These are phyloP conservation scores for Aphaenogaster floridana DNA, from an alignment of 1,140 invertebrate species.

Conservation along the genomic window DNA sequence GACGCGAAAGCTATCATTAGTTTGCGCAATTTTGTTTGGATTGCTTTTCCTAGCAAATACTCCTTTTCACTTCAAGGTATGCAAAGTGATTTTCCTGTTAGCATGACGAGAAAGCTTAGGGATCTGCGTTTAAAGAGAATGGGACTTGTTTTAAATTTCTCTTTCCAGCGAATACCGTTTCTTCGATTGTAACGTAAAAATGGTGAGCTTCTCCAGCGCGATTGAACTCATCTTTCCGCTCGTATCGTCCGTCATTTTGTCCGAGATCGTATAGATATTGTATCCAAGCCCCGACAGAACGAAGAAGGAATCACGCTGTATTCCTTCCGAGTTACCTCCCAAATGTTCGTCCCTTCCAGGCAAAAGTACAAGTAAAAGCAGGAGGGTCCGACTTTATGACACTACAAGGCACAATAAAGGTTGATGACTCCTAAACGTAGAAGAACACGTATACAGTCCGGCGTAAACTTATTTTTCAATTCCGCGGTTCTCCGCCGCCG, in stretches of 20 bases:
- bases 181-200: conserved; percentile 49
- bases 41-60: neutral
- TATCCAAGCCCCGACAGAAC: conserved; percentile 57
- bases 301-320: conserved; percentile 52
- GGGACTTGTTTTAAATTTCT: conserved; percentile 38
- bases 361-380: conserved; percentile 18
- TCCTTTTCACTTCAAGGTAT: neutral
- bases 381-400: conserved; percentile 61
- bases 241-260: conserved; percentile 59
- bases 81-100: neutral
- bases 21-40: neutral
- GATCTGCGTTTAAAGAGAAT: conserved; percentile 24
- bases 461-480: conserved; percentile 75
- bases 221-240: conserved; percentile 64
- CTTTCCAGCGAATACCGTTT: neutral
- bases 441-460: conserved; percentile 34
- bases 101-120: neutral
- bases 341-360: conserved; percentile 29
- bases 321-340: neutral
- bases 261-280: conserved; percentile 44
- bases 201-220: neutral
- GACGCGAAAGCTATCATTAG: neutral
- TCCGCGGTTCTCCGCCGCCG: conserved; percentile 19
- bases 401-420: conserved; percentile 56
- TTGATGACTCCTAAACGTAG: conserved; percentile 72